These are phyloP conservation scores for Mionectes olivaceus DNA, from an alignment of 2,797 vertebrate species.

Conservation along the genomic window DNA sequence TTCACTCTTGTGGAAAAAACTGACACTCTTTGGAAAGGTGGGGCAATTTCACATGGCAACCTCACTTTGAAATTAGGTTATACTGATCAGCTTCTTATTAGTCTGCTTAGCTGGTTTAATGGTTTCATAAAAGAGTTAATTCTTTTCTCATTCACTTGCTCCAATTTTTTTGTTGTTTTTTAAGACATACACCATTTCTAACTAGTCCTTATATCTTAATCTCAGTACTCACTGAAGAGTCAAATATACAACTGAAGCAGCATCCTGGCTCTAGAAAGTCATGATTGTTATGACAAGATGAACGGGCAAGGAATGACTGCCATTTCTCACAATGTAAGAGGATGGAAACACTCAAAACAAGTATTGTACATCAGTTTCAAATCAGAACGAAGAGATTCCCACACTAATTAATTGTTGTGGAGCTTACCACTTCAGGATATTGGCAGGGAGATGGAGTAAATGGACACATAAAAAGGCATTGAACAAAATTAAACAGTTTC, in stretches of 20 bases:
- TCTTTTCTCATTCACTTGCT: not conserved
- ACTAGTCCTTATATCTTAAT: not conserved
- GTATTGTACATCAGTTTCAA: not conserved
- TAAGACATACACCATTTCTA: not conserved
- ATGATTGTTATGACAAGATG: not conserved
- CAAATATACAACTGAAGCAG: not conserved
- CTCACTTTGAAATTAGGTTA: not conserved
- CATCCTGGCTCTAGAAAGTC: not conserved
- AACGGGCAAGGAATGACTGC: not conserved
- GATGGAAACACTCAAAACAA: not conserved
- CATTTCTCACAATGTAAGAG: not conserved
- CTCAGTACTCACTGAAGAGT: not conserved
- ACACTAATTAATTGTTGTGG: not conserved
- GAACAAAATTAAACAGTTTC: not conserved
- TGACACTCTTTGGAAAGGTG: not conserved
- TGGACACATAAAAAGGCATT: not conserved
- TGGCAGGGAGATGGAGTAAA: not conserved
- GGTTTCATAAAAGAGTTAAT: not conserved
- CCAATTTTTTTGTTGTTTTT: not conserved
- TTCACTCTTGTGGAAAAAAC: not conserved
- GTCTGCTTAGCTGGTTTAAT: not conserved
- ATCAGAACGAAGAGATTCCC: not conserved
- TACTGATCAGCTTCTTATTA: not conserved
- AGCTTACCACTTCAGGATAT: not conserved
- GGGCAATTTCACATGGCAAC: not conserved